phyloP scores from a whole-genome alignment of 2,113 vertebrate genomes.

The Peromyscus californicus region DNA sequence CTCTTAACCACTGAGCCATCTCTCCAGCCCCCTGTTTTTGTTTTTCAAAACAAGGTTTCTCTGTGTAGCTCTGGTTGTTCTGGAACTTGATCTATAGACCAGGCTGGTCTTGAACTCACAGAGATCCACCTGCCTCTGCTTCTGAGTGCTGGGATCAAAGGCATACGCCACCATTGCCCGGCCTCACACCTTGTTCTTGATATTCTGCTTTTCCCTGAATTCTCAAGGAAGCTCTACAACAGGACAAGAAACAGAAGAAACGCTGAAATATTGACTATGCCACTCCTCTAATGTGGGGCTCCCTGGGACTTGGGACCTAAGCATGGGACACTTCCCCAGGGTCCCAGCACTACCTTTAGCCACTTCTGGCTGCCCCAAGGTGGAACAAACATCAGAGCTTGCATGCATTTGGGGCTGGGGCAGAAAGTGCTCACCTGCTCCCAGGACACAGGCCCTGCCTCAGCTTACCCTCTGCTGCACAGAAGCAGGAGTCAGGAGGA shows the following conservation, averaged over 20 bases:
- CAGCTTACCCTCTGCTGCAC: neutral
- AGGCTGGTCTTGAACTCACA: neutral
- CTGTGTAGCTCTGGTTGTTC: neutral
- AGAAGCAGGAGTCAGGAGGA: neutral
- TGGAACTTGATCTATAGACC: neutral
- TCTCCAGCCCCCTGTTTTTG: too few species aligned
- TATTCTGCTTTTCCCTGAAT: slow-evolving; percentile 33
- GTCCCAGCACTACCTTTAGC: neutral
- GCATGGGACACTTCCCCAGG: neutral
- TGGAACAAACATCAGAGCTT: neutral
- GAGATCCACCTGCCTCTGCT: neutral
- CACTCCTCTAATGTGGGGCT: neutral
- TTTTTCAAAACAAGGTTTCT: neutral
- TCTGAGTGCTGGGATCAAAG: neutral
- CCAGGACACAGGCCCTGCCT: neutral
- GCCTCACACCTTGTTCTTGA: neutral
- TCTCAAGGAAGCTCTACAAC: neutral
- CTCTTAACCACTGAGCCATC: too few species aligned
- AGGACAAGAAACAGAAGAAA: neutral
- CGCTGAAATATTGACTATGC: rapidly evolving
- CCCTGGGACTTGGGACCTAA: neutral
- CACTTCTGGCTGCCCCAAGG: neutral
- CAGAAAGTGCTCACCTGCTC: neutral
- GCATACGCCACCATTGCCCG: neutral
- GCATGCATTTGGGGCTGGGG: neutral